Base-by-base conservation (phyloP, 2,888 invertebrate species). In the Lepidocyrtinus sp. region DNA sequence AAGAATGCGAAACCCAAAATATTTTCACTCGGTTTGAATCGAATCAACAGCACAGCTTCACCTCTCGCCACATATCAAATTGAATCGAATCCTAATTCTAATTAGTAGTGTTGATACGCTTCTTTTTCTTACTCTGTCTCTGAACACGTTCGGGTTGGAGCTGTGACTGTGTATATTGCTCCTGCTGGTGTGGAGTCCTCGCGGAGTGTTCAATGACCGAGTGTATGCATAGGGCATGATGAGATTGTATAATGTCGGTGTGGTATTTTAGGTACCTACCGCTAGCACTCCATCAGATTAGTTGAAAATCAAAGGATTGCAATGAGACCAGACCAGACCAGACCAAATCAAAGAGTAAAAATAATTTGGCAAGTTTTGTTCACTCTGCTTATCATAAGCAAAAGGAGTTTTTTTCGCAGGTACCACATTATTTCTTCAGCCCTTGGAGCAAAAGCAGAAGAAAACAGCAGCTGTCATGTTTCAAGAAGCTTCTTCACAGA, bases 171-270 rank as follows among this genome's bases (percentile, higher is more conserved):
- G n/a, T n/a, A n/a, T 61, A 45, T 36, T 71, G 45, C 67, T 46
- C 46, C 77, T 77, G 64, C 76, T 64, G 50, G 27, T 26, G n/a
- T n/a, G n/a, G n/a, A n/a, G n/a, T 19, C 21, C 55, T 74, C 74
- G 45, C 63, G 77, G 70, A 71, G 70, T 82, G 82, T 82, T 77
- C 82, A 82, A 62, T 82, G 82, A 75, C 71, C 82, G 77, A 24
- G 72, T 46, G 25, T 77, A 71, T 71, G 77, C 77, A 61, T 71
- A 77, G 36, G 77, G 77, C 77, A 77, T 77, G 22, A n/a, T n/a
- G n/a, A n/a, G n/a, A n/a, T n/a, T n/a, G n/a, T n/a, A n/a, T n/a
- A n/a, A n/a, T n/a, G n/a, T n/a, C n/a, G n/a, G n/a, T n/a, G n/a
- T n/a, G n/a, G n/a, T n/a, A n/a, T n/a, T n/a, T n/a, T n/a, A n/a